phyloP scores from a whole-genome alignment of 2,888 invertebrate species.

The Euzetes globulus region DNA sequence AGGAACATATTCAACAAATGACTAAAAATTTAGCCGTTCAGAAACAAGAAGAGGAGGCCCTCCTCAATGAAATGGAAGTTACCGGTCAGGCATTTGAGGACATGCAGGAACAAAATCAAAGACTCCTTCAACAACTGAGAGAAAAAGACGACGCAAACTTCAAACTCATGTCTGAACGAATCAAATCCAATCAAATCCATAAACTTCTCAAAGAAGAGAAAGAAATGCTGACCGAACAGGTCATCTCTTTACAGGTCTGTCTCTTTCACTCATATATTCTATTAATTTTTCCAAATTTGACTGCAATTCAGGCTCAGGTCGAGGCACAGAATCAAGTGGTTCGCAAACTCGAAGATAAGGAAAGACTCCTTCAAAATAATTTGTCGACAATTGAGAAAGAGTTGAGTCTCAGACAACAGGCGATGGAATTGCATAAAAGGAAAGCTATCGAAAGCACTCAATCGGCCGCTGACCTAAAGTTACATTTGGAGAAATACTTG shows the following conservation, averaged over 20 bases:
- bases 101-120: conserved; percentile 96
- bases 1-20: conserved; percentile 83
- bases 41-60: conserved; percentile 68
- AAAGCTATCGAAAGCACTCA: conserved; percentile 97
- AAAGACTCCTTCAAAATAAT: conserved; percentile 81
- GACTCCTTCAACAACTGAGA: conserved; percentile 84
- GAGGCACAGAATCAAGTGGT: conserved; percentile 91
- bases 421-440: conserved; percentile 95
- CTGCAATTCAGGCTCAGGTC: conserved; percentile 59
- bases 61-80: conserved; percentile 97
- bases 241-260: conserved; percentile 59
- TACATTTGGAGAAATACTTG: conserved; percentile 95
- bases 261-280: not conserved
- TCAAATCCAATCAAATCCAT: conserved; percentile 89
- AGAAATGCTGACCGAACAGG: conserved; percentile 80
- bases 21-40: conserved; percentile 71
- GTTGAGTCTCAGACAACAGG: conserved; percentile 79
- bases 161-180: conserved; percentile 94
- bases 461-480: conserved; percentile 89
- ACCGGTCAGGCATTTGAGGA: conserved; percentile 99
- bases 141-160: conserved; percentile 98
- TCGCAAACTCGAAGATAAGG: conserved; percentile 89
- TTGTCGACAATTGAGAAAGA: conserved; percentile 91
- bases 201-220: conserved; percentile 90
- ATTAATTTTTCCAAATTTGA: not conserved